Evolutionary conservation across 2,888 invertebrate species (phyloP), one percentile per base, ranked within the genome.

Genomic region (Notodonta dromedarius): DNA sequence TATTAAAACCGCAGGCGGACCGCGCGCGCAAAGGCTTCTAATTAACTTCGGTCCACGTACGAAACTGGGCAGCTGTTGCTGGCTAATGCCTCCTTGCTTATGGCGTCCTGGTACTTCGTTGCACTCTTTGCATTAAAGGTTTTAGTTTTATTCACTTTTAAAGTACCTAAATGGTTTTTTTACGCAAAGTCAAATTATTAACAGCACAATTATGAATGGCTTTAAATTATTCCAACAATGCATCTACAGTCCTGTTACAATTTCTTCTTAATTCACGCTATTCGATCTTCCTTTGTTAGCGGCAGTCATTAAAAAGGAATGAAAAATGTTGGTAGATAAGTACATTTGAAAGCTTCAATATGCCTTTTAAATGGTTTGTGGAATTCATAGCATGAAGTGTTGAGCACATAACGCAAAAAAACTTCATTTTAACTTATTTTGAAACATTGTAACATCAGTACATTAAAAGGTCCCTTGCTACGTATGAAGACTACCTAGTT

Each of bases 1-100:
- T 88, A 91, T 90, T 88, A 88, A 89, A 90, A 87, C 90, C 89
- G 76, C 90, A 86, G 77, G 72, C 81, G 79, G 79, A 84, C 85
- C 81, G 77, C 70, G 74, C 70, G 72, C 63, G 74, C 74, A 70
- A 83, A 80, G 79, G 84, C 82, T 86, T 86, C 88, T 89, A 90
- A 92, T 92, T 91, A 90, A 90, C 86, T 89, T 81, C 72, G 82
- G 82, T 74, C 79, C 82, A 80, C 80, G 82, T 79, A 69, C 67
- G 59, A 75, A 77, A 72, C 76, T 77, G 73, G 83, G 74, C 86
- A 88, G 87, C 81, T 87, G 88, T 77, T 85, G 77, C 80, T 74
- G 79, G 81, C 76, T 85, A 83, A 85, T 82, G 76, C 79, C 74
- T 79, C 73, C 73, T 76, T 67, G 74, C 77, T 79, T 80, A 83